These are phyloP conservation scores for Nibea coibor DNA, from an alignment of 2,113 vertebrate genomes.

Conservation along the genomic window DNA sequence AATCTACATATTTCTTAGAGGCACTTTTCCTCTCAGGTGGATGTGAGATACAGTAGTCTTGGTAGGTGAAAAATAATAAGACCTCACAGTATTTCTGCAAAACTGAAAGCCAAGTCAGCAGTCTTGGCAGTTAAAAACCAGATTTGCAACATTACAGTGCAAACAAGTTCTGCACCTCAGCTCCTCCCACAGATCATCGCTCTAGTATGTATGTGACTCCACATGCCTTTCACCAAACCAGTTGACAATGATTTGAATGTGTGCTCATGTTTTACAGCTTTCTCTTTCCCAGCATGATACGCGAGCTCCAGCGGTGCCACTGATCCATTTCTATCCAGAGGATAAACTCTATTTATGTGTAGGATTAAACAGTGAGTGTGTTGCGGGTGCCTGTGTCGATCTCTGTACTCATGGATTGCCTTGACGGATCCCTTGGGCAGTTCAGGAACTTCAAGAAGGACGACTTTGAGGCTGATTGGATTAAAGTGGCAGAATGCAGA, in stretches of 20 bases:
- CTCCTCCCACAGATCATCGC: constrained; percentile 53
- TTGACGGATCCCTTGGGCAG: constrained; percentile 37
- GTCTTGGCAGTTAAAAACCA: constrained; percentile 59
- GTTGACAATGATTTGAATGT: neutral
- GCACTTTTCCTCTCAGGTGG: neutral
- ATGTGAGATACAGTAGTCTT: neutral
- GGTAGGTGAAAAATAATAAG: neutral
- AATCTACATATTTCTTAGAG: neutral
- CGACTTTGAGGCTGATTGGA: constrained; percentile 89
- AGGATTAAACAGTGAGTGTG: constrained; percentile 46
- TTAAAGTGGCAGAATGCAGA: constrained; percentile 82
- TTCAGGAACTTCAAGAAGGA: constrained; percentile 82
- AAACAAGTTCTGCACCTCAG: constrained; percentile 57
- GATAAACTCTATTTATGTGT: constrained; percentile 49
- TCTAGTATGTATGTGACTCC: constrained; percentile 13
- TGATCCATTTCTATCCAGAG: constrained; percentile 44
- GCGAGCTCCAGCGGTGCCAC: neutral
- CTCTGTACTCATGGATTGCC: constrained; percentile 56
- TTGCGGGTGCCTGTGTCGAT: constrained; percentile 16
- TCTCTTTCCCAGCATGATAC: neutral
- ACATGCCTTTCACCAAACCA: constrained; percentile 21
- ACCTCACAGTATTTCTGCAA: neutral
- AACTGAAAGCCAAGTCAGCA: constrained; percentile 12
- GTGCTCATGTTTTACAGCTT: constrained; percentile 1
- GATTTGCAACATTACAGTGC: constrained; percentile 73